phyloP scores from a whole-genome alignment of 2,888 invertebrate genomes.

The Conistra vaccinii region DNA sequence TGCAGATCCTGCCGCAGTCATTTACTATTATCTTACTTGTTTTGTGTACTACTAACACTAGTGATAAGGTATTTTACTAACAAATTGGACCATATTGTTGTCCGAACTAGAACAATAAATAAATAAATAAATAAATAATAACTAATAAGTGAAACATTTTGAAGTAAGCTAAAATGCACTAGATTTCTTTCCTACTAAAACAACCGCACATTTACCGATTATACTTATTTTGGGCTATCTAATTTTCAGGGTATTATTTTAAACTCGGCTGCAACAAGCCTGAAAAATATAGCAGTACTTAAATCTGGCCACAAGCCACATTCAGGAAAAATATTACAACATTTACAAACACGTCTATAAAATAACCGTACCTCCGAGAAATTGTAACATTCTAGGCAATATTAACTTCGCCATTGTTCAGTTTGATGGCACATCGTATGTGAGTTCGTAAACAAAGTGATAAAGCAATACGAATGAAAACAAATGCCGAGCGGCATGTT shows the following conservation, averaged over 20 bases:
- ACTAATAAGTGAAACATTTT: not conserved
- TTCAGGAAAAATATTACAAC: constrained; percentile 27
- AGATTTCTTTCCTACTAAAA: not conserved
- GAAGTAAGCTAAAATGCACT: not conserved
- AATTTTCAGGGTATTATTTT: constrained; percentile 7
- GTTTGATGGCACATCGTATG: constrained; percentile 40
- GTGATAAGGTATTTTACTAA: too few relatives aligned
- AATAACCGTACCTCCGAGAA: constrained; percentile 17
- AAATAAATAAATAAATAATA: too few relatives aligned
- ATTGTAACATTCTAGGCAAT: constrained; percentile 29
- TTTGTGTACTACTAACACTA: too few relatives aligned
- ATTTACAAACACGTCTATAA: constrained; percentile 31
- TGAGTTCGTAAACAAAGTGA: constrained; percentile 60
- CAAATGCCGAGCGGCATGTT: constrained; percentile 54
- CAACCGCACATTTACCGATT: not conserved
- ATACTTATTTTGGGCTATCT: not conserved
- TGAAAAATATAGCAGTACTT: constrained; percentile 24
- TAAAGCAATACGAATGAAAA: constrained; percentile 60
- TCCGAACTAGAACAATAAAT: too few relatives aligned
- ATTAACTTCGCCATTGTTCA: constrained; percentile 43
- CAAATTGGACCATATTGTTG: too few relatives aligned
- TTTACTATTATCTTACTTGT: too few relatives aligned
- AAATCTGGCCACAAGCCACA: constrained; percentile 27
- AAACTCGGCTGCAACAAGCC: not conserved
- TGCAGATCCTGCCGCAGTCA: too few relatives aligned